Evolutionary conservation across 2,888 invertebrate genomes (phyloP).

Genomic region (Tenthredo mesomela): DNA sequence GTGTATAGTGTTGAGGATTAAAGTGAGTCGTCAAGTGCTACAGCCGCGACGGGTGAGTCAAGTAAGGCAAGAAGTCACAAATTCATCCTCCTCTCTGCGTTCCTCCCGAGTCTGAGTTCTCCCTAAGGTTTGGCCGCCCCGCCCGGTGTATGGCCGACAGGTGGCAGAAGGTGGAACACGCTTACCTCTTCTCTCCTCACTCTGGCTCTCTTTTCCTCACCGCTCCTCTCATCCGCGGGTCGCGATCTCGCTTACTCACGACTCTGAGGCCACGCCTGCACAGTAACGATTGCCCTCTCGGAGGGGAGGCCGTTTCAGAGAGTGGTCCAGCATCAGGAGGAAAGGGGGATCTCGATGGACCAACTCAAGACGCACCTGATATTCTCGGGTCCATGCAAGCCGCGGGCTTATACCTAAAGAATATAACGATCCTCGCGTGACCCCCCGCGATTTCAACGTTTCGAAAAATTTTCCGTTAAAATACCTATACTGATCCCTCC

Average conservation of each 20-base stretch:
- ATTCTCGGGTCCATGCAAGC: not conserved
- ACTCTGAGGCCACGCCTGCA: constrained; percentile 44
- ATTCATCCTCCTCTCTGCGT: constrained; percentile 48
- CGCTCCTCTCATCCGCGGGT: not conserved
- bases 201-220: constrained; percentile 9
- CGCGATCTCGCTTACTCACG: constrained; percentile 37
- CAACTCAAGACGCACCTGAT: constrained; percentile 39
- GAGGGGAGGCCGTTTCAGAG: constrained; percentile 17
- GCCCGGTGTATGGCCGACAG: constrained; percentile 49
- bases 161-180: constrained; percentile 46
- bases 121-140: constrained; percentile 44
- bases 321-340: constrained; percentile 8
- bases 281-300: constrained; percentile 4
- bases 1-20: not conserved
- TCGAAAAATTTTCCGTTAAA: constrained; percentile 36
- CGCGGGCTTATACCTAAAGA: not conserved
- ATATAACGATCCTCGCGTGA: constrained; percentile 20
- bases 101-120: constrained; percentile 11
- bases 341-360: constrained; percentile 16
- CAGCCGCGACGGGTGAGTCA: constrained; percentile 51
- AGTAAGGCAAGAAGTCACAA: constrained; percentile 56
- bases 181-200: constrained; percentile 38
- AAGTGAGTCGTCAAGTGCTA: constrained; percentile 56
- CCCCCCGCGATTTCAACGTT: constrained; percentile 48
- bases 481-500: not conserved